Base-by-base conservation (phyloP, 2,888 invertebrate genomes). In the Pinctada fucata region DNA sequence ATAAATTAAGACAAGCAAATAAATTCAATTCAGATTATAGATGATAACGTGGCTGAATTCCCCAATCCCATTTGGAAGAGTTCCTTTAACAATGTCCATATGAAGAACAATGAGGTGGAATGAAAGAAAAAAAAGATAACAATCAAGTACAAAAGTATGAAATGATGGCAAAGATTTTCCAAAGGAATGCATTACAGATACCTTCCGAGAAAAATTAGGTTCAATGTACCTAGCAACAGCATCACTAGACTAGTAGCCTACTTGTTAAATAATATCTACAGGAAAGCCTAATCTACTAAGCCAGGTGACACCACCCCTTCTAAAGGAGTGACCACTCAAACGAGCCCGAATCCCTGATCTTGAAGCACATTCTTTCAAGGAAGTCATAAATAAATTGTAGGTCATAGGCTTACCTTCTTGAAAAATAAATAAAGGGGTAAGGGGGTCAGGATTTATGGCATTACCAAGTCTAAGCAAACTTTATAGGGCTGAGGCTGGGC, bases 401-500 rank as follows among this genome's bases (percentile, higher is more conserved):
- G 66, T 66, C 66, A 66, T 66, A 16, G 10, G 66, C 66, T 16
- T 66, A 31, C 66, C 66, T 31, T 58, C 6, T 10, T 58, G 8
- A 10, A 13, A 6, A 6, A 58, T 13, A 58, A 58, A 58, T 58
- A 58, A 58, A 6, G 13, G 58, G 58, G 8, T 58, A 58, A 58
- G 31, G 6, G 58, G 58, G 8, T 58, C 58, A 58, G 58, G 58
- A 58, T 58, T 58, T 58, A 58, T 6, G 0, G 58, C 58, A 58
- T 58, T 58, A 58, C 58, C 13, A 47, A 65, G 68, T 1, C 48
- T 10, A 4, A 75, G 52, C 52, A 68, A 75, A 68, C 45, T 52
- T 52, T 52, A 45, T 51, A 68, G 47, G 45, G 75, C 67, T 75
- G 68, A 58, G n/a, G 58, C 68, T 52, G 75, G 68, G 58, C 68